Evolutionary conservation across 2,888 invertebrate species (phyloP).

Genomic region (Drosophila ezoana): DNA sequence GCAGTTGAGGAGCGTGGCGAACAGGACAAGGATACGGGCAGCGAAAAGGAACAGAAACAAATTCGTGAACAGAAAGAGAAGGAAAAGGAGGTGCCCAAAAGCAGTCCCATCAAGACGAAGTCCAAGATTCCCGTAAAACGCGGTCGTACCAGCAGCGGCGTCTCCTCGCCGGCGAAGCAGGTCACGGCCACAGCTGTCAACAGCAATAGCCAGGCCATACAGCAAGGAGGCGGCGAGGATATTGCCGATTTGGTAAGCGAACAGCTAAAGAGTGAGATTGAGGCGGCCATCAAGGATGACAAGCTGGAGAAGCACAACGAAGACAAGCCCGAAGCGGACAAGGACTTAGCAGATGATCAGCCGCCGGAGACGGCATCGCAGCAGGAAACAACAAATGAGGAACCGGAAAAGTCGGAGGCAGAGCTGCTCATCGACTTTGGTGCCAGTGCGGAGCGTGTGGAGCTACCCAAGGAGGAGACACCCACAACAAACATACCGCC

Average conservation of each 20-base stretch:
- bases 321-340: constrained; percentile 65
- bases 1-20: constrained; percentile 62
- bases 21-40: constrained; percentile 76
- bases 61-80: constrained; percentile 45
- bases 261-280: constrained; percentile 83
- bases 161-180: constrained; percentile 85
- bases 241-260: constrained; percentile 83
- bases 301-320: constrained; percentile 54
- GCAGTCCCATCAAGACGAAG: constrained; percentile 83
- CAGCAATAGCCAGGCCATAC: constrained; percentile 76
- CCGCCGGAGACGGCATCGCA: constrained; percentile 24
- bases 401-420: constrained; percentile 36
- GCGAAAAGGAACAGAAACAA: constrained; percentile 64
- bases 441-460: constrained; percentile 20
- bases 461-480: constrained; percentile 15
- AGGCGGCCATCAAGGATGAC: constrained; percentile 83
- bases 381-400: constrained; percentile 24
- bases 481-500: constrained; percentile 36
- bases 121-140: constrained; percentile 84
- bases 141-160: constrained; percentile 68
- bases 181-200: constrained; percentile 42
- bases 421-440: constrained; percentile 62
- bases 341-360: constrained; percentile 40
- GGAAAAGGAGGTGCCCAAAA: constrained; percentile 69
- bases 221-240: constrained; percentile 85